Evolutionary conservation across 2,797 vertebrate species (phyloP), one percentile per base, ranked within the genome.

Genomic region (Gallinago solitaria): DNA sequence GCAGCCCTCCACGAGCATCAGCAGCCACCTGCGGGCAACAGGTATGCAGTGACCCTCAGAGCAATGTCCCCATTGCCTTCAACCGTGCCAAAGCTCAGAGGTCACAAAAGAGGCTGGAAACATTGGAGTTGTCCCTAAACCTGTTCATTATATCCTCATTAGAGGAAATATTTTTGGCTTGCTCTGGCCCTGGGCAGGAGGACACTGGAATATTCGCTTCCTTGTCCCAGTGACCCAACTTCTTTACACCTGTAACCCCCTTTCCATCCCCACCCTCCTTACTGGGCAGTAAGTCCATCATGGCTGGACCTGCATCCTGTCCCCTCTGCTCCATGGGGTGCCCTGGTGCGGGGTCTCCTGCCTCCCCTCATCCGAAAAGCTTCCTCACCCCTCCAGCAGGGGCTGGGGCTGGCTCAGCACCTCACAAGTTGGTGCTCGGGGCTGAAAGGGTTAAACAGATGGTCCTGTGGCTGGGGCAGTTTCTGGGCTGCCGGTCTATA

Each of bases 401-500:
- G 56, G 50, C 76, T 9, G 9, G 18, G 30, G 24, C 19, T 41
- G 65, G 64, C 53, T 86, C 63, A 87, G 89, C 74, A 30, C 32
- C 54, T 65, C 39, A 2, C 21, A 32, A 64, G 41, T 4, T n/a
- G 59, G 70, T 71, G 48, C 54, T 80, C 0, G 1, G 77, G 24
- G 25, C 43, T 71, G 93, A 70, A 89, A 91, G 94, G 56, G 97
- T 97, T 97, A 97, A 95, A 73, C 0, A 0, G 67, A 77, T 24
- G 76, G 83, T 59, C 50, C 92, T 88, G 71, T 94, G 64, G 12
- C 64, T 70, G 91, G 95, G 95, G 87, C 93, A 92, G 79, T 95
- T 87, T 91, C 92, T 96, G 37, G 14, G 70, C 86, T 83, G 93
- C 59, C 0, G 8, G 53, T 95, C 95, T 97, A 97, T 97, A 97